Conservation (phyloP, 2,888 invertebrate genomes). For the Polylopha cassiicola region DNA sequence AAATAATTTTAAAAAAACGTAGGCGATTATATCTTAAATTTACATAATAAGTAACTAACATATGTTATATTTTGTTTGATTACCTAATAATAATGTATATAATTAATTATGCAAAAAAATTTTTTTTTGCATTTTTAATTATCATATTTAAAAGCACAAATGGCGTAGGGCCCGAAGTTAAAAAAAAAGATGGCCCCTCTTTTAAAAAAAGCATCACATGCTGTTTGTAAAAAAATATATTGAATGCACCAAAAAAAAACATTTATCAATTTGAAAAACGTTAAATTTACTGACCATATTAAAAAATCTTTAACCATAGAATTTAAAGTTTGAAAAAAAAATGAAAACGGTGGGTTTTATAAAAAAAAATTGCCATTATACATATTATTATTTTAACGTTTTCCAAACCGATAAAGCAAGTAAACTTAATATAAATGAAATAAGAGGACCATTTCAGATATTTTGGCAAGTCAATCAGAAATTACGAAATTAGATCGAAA, state of each 20-base stretch:
- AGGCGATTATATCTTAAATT: conserved; percentile 21
- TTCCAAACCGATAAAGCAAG: conserved; percentile 13
- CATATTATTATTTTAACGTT: conserved; percentile 7
- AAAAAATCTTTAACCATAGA: too few species aligned
- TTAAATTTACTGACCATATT: not conserved
- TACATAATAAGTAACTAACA: conserved; percentile 22
- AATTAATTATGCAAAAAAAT: conserved; percentile 14
- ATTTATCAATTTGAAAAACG: not conserved
- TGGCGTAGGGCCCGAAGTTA: conserved; percentile 43
- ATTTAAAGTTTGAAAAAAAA: not conserved
- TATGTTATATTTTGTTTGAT: conserved; percentile 23
- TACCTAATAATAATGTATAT: conserved; percentile 22
- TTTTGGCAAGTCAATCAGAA: conserved; percentile 16
- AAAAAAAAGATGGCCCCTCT: conserved; percentile 31
- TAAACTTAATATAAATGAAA: too few species aligned
- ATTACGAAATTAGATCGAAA: too few species aligned
- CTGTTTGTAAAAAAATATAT: conserved; percentile 38
- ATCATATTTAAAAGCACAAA: conserved; percentile 63
- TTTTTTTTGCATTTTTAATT: conserved; percentile 8
- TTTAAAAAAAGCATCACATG: conserved; percentile 64
- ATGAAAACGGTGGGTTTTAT: conserved; percentile 12
- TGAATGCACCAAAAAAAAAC: conserved; percentile 42
- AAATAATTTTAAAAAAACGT: conserved; percentile 21
- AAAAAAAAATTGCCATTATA: not conserved
- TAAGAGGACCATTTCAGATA: conserved; percentile 11